Base-by-base conservation (phyloP, 2,113 vertebrate species). In the Pseudorectes ferrugineus region DNA sequence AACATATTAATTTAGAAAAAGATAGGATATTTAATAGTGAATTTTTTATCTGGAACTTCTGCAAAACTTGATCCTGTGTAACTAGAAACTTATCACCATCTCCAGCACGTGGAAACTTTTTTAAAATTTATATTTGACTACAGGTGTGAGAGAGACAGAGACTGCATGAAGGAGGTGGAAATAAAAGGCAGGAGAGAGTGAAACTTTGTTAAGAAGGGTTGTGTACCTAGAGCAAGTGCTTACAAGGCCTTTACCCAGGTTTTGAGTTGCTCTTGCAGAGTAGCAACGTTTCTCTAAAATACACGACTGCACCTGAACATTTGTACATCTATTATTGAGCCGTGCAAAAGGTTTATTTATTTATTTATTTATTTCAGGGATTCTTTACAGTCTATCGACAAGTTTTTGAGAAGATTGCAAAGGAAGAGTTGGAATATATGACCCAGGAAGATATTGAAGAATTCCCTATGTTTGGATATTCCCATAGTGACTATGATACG, bases 401-500 rank as follows among this genome's bases (percentile, higher is more conserved):
- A 49, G 97, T 99, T 81, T 99, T 99, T 97, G 98, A 99, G 95
- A 97, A 98, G 90, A 98, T 99, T 91, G 98, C 97, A 1, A 98
- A 98, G 82, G 99, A 99, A 96, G 99, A 99, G 89, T 96, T 98
- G 95, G 99, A 99, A 81, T 98, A 97, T 23, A 94, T 97, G 59
- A 97, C 98, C 4, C 97, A 98, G 22, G 98, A 98, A 26, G 98
- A 98, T 14, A 73, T 66, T 4, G 98, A 98, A 35, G 98, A 98
- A 72, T 99, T 99, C 93, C 99, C 99, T 40, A 86, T 94, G 20
- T 99, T 99, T 55, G 99, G 99, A 94, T 98, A 98, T 88, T 99
- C 99, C 12, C 95, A 98, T 75, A 99, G 99, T 66, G 99, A 99
- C 95, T 99, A 99, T 66, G 99, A 99, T 89, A 98, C 95, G 75